These are phyloP conservation scores for Bombus soroeensis DNA, from an alignment of 1,140 invertebrate genomes.

Conservation along the genomic window DNA sequence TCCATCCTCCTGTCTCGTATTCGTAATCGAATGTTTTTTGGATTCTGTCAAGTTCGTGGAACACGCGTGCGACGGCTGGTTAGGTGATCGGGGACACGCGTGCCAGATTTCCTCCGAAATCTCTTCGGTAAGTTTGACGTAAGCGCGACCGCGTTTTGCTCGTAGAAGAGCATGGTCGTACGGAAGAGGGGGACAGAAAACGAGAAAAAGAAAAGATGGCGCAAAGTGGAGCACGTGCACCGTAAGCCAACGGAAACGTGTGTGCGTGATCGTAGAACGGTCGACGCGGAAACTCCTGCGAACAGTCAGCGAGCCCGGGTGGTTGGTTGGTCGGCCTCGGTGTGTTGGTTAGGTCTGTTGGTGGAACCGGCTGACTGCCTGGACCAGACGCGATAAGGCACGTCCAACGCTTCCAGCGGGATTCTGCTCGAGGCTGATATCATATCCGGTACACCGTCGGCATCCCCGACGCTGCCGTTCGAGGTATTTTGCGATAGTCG, in stretches of 20 bases:
- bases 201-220: background rate
- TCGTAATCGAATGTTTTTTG: background rate
- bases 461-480: constrained; percentile 61
- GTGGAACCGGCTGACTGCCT: constrained; percentile 74
- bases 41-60: no score
- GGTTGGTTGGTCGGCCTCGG: constrained; percentile 63
- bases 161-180: no score
- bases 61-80: background rate
- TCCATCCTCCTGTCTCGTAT: background rate
- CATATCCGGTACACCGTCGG: constrained; percentile 71
- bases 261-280: constrained; percentile 31
- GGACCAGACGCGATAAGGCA: constrained; percentile 80
- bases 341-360: constrained; percentile 67
- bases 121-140: background rate
- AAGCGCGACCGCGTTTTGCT: background rate
- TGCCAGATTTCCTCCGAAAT: background rate
- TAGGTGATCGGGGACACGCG: background rate
- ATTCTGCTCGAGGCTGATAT: constrained; percentile 78
- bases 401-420: constrained; percentile 78
- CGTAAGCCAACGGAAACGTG: background rate
- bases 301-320: constrained; percentile 70
- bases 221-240: constrained; percentile 21
- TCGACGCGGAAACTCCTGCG: constrained; percentile 61
- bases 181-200: fast-evolving
- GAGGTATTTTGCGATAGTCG: constrained; percentile 72